Conservation (phyloP, 2,888 invertebrate species). For the Spodoptera littoralis region DNA sequence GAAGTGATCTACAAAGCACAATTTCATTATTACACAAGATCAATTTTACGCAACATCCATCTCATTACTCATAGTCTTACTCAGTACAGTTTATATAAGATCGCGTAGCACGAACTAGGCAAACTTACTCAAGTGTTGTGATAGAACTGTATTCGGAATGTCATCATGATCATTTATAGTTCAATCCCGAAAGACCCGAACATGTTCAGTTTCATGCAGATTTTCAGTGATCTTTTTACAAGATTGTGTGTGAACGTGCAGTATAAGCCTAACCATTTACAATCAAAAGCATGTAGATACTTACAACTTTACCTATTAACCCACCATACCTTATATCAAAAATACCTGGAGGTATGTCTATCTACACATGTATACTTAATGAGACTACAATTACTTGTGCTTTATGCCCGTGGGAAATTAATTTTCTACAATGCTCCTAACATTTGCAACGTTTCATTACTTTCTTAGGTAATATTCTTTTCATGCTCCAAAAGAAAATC, state of each 20-base stretch:
- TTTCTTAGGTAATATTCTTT: constrained; percentile 58
- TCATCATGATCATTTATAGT: background rate
- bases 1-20: constrained; percentile 11
- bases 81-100: constrained; percentile 33
- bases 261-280: too few relatives aligned
- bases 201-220: too few relatives aligned
- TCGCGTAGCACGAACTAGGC: constrained; percentile 4
- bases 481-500: constrained; percentile 42
- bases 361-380: constrained; percentile 35
- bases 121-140: background rate
- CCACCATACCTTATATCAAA: background rate
- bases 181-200: background rate
- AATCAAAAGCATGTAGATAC: too few relatives aligned
- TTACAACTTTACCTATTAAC: background rate
- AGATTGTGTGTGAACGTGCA: too few relatives aligned
- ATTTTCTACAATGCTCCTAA: constrained; percentile 66
- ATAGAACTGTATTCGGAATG: background rate
- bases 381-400: constrained; percentile 61
- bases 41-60: constrained; percentile 32
- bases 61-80: constrained; percentile 32
- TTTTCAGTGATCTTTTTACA: too few relatives aligned
- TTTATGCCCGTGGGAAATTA: constrained; percentile 68
- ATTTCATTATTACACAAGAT: constrained; percentile 36
- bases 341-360: constrained; percentile 4
- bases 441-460: constrained; percentile 61